Percentiles rank a stretch among this genome's conserved stretches.
Evolutionary conservation across 1,140 invertebrate species (phyloP).

Genomic region (Acromyrmex charruanus): DNA sequence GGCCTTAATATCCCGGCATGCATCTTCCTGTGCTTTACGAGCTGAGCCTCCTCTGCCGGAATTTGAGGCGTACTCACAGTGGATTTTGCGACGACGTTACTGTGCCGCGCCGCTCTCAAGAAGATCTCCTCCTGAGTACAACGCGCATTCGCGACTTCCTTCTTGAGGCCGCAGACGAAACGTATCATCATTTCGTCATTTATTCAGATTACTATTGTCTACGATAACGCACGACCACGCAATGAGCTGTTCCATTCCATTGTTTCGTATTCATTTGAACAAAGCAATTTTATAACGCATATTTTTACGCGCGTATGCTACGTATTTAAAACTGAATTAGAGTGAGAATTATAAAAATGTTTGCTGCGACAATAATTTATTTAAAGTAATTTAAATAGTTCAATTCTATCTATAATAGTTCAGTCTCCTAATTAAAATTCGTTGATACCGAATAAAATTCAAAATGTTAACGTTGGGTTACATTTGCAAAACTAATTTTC

Average conservation of each 20-base stretch:
- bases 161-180: conserved; percentile 60
- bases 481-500: conserved; percentile 16
- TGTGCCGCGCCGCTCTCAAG: conserved; percentile 71
- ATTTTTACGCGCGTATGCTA: neutral
- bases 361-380: neutral
- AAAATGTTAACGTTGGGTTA: neutral
- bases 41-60: conserved; percentile 85
- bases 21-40: conserved; percentile 87
- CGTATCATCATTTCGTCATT: conserved; percentile 49
- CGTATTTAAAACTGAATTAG: neutral
- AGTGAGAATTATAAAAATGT: neutral
- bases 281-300: neutral
- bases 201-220: conserved; percentile 51
- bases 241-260: neutral
- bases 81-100: conserved; percentile 82
- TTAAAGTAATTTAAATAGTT: neutral
- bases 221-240: neutral
- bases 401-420: neutral
- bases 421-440: neutral
- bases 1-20: conserved; percentile 87
- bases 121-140: conserved; percentile 38
- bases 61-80: conserved; percentile 85
- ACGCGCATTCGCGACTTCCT: conserved; percentile 50
- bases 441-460: neutral
- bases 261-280: neutral